phyloP scores from a whole-genome alignment of 2,113 vertebrate genomes.

The Seriola rivoliana region DNA sequence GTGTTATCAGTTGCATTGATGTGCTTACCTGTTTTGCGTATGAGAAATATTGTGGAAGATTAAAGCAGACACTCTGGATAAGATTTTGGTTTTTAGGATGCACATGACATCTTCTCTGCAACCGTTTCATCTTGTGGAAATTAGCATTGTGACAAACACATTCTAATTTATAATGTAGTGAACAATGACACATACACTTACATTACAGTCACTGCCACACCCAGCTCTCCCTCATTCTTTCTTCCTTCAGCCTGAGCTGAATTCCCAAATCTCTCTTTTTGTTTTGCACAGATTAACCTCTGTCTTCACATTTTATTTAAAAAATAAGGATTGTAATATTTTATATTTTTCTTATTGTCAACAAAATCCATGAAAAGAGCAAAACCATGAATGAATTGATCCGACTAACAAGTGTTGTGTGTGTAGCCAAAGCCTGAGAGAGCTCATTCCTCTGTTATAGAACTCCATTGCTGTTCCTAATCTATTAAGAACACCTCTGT shows the following conservation, averaged over 20 bases:
- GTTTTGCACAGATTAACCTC: not conserved
- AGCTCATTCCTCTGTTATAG: not conserved
- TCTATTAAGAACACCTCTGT: not conserved
- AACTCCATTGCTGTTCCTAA: not conserved
- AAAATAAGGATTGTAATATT: not conserved
- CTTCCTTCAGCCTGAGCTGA: not conserved
- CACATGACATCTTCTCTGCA: constrained; percentile 20
- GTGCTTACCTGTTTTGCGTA: constrained; percentile 32
- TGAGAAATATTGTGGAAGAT: constrained; percentile 48
- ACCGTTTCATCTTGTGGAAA: constrained; percentile 26
- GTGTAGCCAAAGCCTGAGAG: not conserved
- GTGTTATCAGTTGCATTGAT: constrained; percentile 24
- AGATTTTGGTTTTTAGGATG: constrained; percentile 35
- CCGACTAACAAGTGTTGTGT: not conserved
- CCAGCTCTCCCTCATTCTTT: constrained; percentile 6
- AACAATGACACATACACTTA: constrained; percentile 12
- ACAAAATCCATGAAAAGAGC: not conserved
- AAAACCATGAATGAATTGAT: not conserved
- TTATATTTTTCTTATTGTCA: not conserved
- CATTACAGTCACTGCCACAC: constrained; percentile 17
- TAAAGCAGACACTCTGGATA: constrained; percentile 41
- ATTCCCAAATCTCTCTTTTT: not conserved
- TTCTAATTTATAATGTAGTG: constrained; percentile 6
- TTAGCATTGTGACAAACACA: constrained; percentile 1
- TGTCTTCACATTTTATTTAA: not conserved